Evolutionary conservation across 2,113 vertebrate genomes (phyloP).

Genomic region (Leiothrix lutea): DNA sequence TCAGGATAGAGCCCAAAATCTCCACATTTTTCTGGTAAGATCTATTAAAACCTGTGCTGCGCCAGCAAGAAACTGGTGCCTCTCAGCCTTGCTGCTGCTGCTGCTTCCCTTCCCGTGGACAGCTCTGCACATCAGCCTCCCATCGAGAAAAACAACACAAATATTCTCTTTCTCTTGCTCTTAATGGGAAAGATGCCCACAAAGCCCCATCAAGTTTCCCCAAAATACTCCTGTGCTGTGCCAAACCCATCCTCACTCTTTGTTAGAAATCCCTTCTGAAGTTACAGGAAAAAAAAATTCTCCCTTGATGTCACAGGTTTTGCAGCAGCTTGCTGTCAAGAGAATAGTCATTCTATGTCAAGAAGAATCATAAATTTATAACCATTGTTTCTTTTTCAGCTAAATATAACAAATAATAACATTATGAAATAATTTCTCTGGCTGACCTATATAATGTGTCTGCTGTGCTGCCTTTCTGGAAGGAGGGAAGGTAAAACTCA

Average conservation of each 20-base stretch:
- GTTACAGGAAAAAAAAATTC: background rate
- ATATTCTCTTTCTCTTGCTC: background rate
- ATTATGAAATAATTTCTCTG: background rate
- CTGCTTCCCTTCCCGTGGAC: background rate
- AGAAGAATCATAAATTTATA: background rate
- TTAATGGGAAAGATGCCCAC: background rate
- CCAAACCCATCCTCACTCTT: background rate
- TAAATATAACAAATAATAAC: background rate
- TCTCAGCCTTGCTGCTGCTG: background rate
- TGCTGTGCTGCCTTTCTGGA: background rate
- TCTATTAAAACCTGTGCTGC: background rate
- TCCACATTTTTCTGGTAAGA: background rate
- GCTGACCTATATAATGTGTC: background rate
- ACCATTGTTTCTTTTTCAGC: background rate
- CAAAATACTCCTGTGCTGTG: rapidly evolving
- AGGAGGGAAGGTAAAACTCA: background rate
- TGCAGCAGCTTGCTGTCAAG: background rate
- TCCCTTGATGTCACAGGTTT: background rate
- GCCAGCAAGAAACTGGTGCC: background rate
- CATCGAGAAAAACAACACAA: background rate
- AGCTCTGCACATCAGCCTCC: background rate
- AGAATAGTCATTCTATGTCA: background rate
- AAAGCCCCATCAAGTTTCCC: background rate
- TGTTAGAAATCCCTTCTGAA: background rate
- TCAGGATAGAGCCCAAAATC: background rate